Evolutionary conservation across 2,888 invertebrate genomes (phyloP).

Genomic region (Pachliopta kotzebuea): DNA sequence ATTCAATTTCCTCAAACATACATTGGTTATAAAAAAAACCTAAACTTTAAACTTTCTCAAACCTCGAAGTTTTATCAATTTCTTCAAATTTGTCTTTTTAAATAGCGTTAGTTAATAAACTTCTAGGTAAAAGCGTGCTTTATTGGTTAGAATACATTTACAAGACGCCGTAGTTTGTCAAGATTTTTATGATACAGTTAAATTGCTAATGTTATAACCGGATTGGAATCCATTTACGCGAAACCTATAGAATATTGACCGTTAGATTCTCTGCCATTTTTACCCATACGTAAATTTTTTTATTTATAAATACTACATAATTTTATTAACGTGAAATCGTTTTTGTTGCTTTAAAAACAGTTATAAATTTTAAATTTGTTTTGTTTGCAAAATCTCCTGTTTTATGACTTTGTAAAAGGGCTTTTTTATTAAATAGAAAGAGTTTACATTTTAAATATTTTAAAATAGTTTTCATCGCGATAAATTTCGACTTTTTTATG

Average conservation of each 20-base stretch:
- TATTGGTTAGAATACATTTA: conserved; percentile 29
- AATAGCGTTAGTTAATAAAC: not conserved
- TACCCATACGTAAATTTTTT: not conserved
- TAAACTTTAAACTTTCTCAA: too few species aligned
- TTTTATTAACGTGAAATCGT: not conserved
- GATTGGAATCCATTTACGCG: conserved; percentile 41
- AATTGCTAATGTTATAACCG: conserved; percentile 45
- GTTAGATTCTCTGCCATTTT: conserved; percentile 42
- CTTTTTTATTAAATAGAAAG: too few species aligned
- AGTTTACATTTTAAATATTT: too few species aligned
- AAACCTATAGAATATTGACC: conserved; percentile 48
- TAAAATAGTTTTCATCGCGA: too few species aligned
- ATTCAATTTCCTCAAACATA: too few species aligned
- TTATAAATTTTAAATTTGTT: not conserved
- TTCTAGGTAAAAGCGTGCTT: not conserved
- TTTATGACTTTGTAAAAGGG: too few species aligned
- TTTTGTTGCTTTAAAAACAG: conserved; percentile 38
- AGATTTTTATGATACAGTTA: conserved; percentile 37
- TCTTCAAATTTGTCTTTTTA: too few species aligned
- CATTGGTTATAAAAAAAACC: too few species aligned
- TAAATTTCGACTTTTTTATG: too few species aligned
- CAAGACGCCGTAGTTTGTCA: conserved; percentile 34
- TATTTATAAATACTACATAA: not conserved
- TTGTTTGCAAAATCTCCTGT: not conserved
- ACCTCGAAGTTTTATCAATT: too few species aligned